Percentiles rank a stretch among this genome's conserved stretches.
Evolutionary conservation across 2,888 invertebrate genomes (phyloP).

Genomic region (Protodeltote pygarga): DNA sequence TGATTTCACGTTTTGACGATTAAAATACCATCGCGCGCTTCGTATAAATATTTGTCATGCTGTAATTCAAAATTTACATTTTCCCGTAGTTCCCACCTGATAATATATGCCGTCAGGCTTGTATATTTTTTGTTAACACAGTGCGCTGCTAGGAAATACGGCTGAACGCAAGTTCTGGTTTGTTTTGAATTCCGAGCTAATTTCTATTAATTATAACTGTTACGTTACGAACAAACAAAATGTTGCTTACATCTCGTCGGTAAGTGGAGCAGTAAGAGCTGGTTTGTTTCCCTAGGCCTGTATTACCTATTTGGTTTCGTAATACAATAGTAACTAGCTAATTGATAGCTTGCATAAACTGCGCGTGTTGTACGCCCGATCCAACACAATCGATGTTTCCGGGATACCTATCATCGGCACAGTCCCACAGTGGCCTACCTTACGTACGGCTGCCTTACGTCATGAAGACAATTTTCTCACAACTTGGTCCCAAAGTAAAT

Average conservation of each 20-base stretch:
- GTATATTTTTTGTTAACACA: no score
- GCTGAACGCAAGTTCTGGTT: no score
- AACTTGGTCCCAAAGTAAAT: slow-evolving; percentile 39
- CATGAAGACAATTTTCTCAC: slow-evolving; percentile 42
- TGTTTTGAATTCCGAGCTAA: no score
- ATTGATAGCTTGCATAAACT: slow-evolving; percentile 83
- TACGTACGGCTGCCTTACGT: slow-evolving; percentile 38
- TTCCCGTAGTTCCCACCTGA: no score
- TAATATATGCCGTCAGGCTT: no score
- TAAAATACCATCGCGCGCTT: no score
- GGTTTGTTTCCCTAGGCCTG: slow-evolving; percentile 66
- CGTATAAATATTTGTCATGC: no score
- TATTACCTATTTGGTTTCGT: slow-evolving; percentile 63
- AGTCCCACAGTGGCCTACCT: slow-evolving; percentile 43
- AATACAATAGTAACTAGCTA: slow-evolving; percentile 79
- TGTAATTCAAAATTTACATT: no score
- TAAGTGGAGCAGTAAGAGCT: slow-evolving; percentile 64
- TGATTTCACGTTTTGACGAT: no score
- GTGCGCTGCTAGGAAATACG: no score
- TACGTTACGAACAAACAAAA: slow-evolving; percentile 55
- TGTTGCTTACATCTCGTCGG: slow-evolving; percentile 56
- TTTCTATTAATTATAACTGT: slow-evolving; percentile 56
- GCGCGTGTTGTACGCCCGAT: slow-evolving; percentile 61
- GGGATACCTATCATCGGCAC: slow-evolving; percentile 61
- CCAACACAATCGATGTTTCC: slow-evolving; percentile 73